These are phyloP conservation scores for Brachyhypopomus gauderio DNA, from an alignment of 2,113 vertebrate genomes.

Conservation along the genomic window DNA sequence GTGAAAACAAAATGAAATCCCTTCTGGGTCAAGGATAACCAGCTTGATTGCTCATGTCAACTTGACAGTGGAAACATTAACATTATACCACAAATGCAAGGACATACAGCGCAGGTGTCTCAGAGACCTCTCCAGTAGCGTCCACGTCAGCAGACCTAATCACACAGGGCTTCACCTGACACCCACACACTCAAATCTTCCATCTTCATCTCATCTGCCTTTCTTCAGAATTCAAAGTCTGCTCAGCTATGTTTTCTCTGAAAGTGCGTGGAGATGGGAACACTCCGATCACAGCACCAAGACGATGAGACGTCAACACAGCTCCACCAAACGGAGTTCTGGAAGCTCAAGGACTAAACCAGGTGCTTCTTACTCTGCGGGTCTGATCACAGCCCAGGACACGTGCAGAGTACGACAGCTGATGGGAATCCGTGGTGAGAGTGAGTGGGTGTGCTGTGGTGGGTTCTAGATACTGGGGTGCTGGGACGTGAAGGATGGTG, in stretches of 20 bases:
- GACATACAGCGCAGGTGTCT: not conserved
- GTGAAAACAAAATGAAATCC: not conserved
- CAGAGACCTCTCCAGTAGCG: slow-evolving; percentile 18
- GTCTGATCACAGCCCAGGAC: not conserved
- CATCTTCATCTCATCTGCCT: not conserved
- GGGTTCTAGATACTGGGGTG: slow-evolving; percentile 63
- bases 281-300: slow-evolving; percentile 40
- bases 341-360: slow-evolving; percentile 3
- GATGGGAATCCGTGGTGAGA: not conserved
- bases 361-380: not conserved
- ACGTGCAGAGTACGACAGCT: not conserved
- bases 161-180: not conserved
- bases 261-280: slow-evolving; percentile 22
- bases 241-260: slow-evolving; percentile 7
- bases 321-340: slow-evolving; percentile 4
- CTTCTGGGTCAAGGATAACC: not conserved
- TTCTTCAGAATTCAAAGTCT: not conserved
- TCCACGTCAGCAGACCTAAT: slow-evolving; percentile 15
- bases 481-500: slow-evolving; percentile 67
- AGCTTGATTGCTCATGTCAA: slow-evolving; percentile 16
- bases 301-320: slow-evolving; percentile 13
- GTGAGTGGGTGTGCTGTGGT: not conserved
- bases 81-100: slow-evolving; percentile 24
- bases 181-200: not conserved
- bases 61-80: slow-evolving; percentile 24